Base-by-base conservation (phyloP, 35 echinoderm and acorn worm genomes). In the Antedon bifida region DNA sequence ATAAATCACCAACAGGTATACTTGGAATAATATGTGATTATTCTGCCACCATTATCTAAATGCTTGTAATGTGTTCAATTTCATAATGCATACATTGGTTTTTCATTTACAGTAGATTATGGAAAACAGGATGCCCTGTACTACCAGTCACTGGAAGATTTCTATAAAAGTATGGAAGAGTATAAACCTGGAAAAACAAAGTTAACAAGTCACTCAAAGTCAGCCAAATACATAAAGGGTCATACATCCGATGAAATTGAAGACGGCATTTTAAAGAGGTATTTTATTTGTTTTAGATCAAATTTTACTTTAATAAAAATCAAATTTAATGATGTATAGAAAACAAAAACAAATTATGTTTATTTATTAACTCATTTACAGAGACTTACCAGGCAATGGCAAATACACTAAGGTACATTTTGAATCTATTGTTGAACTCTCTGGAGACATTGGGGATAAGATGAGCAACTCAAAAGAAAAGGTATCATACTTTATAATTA, bases 391-490 rank as follows among this genome's bases (percentile, higher is more conserved):
- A 19, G 51, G 7, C 26, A 64, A 64, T 64, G 26, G 19, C 51
- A 64, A 64, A 64, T 44, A 5, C 16, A 23, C 51, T 26, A 64
- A 64, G 51, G 89, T 91, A 19, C 79, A 82, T 36, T 82, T 85
- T 76, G 89, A 80, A 30, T 44, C 84, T 34, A 80, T 91, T 30
- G 89, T 91, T 13, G 83, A 86, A 30, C 74, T 91, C 14, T 80
- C 89, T 46, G 84, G 77, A 35, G 79, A 81, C 35, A 84, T 91
- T 38, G 79, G 89, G 10, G 89, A 91, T 36, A 29, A 86, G 34
- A 86, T 91, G 84, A 86, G 74, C 21, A 74, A 83, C 32, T 32
- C 86, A 77, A 91, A 86, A 36, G 84, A 91, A 86, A 73, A 77
- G 84, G 89, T 91, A 30, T 76, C 10, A 33, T 30, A 76, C 10